Evolutionary conservation across 2,888 invertebrate species (phyloP), one percentile per base, ranked within the genome.

Genomic region (Leucozona laternaria): DNA sequence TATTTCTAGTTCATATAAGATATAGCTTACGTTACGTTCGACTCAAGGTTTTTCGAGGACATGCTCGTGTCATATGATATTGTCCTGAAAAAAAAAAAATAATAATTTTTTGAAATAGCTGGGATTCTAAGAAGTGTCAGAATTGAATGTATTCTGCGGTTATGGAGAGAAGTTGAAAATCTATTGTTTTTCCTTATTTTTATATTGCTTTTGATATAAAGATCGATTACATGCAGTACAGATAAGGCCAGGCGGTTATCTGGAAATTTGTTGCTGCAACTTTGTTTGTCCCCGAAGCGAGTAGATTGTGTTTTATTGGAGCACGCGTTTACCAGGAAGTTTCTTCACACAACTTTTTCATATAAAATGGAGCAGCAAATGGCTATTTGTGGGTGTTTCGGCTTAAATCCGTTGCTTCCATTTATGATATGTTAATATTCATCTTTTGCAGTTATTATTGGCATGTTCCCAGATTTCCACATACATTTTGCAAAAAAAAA

Each of bases 1-100:
- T 66, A 22, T 50, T 66, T 66, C 34, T 20, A 50, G 48, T 66
- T 66, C 66, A 66, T 50, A 45, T n/a, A n/a, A n/a, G n/a, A 64
- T 17, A 50, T 50, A 34, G 34, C 34, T 58, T 66, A 50, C 48
- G 34, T 37, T 53, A 11, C 22, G 22, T 53, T 50, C n/a, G 68
- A 37, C 53, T 68, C 68, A 53, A 68, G 68, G 68, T 68, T 68
- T 45, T n/a, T 40, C 6, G 20, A 66, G 17, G 66, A 48, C 17
- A 34, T 48, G 2, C 45, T 48, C 13, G 7, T 68, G 50, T 53
- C 50, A 37, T 64, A 28, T 50, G 34, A 37, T n/a, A 68, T 53
- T 48, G 37, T 53, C 22, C 53, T 66, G 17, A 37, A 20, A 20
- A 22, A 22, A 7, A 4, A 37, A 20, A 10, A 20, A 4, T 6